Evolutionary conservation across 2,113 vertebrate species (phyloP).

Genomic region (Athene cunicularia): DNA sequence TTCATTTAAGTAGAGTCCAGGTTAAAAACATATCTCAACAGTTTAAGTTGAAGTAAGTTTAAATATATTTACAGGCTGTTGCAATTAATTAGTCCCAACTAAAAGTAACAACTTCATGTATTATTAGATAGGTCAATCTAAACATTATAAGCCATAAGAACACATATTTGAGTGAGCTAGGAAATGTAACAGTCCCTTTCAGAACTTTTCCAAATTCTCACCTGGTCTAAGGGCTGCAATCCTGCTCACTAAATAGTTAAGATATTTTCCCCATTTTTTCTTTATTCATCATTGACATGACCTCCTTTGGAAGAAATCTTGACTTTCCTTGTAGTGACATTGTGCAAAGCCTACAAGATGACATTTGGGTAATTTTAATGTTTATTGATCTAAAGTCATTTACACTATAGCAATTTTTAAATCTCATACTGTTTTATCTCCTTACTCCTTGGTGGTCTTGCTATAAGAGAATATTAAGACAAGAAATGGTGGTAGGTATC

Average conservation of each 20-base stretch:
- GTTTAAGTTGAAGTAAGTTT: neutral
- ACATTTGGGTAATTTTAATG: neutral
- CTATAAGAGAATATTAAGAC: neutral
- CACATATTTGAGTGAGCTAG: neutral
- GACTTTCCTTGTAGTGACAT: neutral
- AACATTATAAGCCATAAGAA: neutral
- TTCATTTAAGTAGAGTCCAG: neutral
- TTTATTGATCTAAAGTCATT: neutral
- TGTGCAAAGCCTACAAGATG: neutral
- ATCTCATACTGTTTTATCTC: neutral
- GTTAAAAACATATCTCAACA: neutral
- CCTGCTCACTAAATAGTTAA: neutral
- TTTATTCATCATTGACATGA: neutral
- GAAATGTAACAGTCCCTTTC: neutral
- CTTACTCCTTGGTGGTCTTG: neutral
- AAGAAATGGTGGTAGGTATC: neutral
- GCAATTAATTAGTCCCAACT: neutral
- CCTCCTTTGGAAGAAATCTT: neutral
- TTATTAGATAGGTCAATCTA: neutral
- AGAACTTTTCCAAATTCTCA: neutral
- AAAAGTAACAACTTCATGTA: neutral
- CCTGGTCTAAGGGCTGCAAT: neutral
- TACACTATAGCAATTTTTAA: neutral
- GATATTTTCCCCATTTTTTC: neutral
- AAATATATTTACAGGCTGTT: neutral